These are phyloP conservation scores for Microcebus ravelobensis DNA, from an alignment of 2,113 vertebrate genomes.

Conservation along the genomic window DNA sequence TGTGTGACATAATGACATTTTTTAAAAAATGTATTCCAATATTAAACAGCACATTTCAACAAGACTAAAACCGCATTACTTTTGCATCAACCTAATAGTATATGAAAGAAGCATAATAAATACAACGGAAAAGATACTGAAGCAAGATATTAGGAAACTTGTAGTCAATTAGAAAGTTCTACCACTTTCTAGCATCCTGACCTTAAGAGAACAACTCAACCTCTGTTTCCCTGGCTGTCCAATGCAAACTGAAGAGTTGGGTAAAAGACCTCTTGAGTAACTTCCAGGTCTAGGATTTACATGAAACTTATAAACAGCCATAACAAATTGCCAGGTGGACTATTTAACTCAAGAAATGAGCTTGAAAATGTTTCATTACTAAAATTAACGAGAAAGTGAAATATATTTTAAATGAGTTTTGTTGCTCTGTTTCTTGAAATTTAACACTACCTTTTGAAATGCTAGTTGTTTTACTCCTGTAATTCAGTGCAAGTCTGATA, in stretches of 20 bases:
- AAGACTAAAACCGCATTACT: too few species aligned
- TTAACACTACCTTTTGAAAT: neutral
- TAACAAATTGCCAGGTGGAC: neutral
- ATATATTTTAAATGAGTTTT: neutral
- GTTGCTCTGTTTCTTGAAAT: neutral
- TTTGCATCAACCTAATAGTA: too few species aligned
- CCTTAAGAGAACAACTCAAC: neutral
- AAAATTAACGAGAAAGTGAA: conserved; percentile 31
- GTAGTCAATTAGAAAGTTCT: neutral
- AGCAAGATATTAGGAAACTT: neutral
- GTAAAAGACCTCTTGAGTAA: neutral
- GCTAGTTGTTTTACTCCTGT: neutral
- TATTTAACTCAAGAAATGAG: conserved; percentile 15
- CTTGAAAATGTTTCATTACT: neutral
- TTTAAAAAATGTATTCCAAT: too few species aligned
- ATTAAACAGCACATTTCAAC: too few species aligned
- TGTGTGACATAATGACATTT: too few species aligned
- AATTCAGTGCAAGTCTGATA: neutral
- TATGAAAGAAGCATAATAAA: neutral
- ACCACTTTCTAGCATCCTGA: neutral
- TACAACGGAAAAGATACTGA: neutral
- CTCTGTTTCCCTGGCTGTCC: neutral
- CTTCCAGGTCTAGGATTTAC: neutral
- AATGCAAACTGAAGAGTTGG: neutral
- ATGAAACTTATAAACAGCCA: neutral